Conservation (phyloP, 2,797 vertebrate species). For the Coregonus sp. region DNA sequence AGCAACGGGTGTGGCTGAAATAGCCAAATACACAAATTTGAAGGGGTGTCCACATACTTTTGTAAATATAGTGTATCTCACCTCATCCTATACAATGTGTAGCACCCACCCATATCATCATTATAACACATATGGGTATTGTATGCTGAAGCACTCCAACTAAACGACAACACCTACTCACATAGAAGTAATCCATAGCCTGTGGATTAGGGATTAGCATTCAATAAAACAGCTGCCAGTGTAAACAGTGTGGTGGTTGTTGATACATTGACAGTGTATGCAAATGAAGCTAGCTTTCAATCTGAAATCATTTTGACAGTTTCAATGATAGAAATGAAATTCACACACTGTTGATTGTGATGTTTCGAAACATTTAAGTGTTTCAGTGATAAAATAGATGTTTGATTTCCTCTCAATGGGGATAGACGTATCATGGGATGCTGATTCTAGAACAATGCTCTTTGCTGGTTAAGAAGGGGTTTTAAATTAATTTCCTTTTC, state of each 20-base stretch:
- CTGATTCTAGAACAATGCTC: neutral
- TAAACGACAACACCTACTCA: neutral
- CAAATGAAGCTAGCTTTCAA: neutral
- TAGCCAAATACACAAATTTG: too few relatives aligned
- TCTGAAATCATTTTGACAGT: neutral
- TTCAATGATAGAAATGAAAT: neutral
- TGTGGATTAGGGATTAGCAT: neutral
- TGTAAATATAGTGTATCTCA: too few relatives aligned
- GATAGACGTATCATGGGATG: neutral
- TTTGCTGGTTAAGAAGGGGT: constrained; percentile 21
- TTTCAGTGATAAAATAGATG: neutral
- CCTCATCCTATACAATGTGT: neutral
- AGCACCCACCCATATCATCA: neutral
- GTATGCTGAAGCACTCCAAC: neutral
- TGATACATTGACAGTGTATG: neutral
- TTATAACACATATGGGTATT: neutral
- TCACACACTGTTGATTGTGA: neutral
- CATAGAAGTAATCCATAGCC: neutral
- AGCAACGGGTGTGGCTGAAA: too few relatives aligned
- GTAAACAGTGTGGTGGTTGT: neutral
- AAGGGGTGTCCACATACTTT: too few relatives aligned
- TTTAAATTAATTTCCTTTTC: constrained; percentile 39
- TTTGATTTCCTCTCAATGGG: neutral
- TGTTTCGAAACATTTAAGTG: neutral
- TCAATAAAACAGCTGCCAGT: neutral